Base-by-base conservation (phyloP, 2,888 invertebrate genomes). In the Latrodectus elegans region DNA sequence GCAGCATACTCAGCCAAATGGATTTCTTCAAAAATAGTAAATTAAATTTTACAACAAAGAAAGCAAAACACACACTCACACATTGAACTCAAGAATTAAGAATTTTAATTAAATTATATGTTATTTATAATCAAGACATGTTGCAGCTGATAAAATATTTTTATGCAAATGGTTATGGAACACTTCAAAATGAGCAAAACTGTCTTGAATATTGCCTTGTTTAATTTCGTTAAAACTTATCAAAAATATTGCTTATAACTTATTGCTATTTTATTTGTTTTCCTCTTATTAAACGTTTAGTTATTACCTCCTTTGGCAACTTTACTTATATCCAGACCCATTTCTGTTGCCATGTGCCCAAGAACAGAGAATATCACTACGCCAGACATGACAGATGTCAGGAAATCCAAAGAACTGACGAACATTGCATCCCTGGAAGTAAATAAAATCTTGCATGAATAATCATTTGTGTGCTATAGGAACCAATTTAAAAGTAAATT, bases 281-380 rank as follows among this genome's bases (percentile, higher is more conserved):
- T 64, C 64, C 17, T 17, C 11, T 22, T n/a, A 17, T 15, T 26
- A 71, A 51, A 9, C n/a, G 1, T 82, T 15, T 1, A 26, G 1
- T 22, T 76, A 74, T 78, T 26, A 92, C 92, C 92, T 88, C 92
- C 91, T 55, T 91, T 92, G 64, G 92, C 92, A 10, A 92, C 92
- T 38, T 92, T 90, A 8, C 91, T 91, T 1, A 93, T 91, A 15
- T 90, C 90, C 14, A 91, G 88, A 26, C 91, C 90, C 65, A 92
- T 91, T 86, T 92, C 92, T 74, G 91, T 90, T 6, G 92, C 91
- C 92, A 92, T 92, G 88, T 95, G 96, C 1, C 96, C 96, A 79
- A 96, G 93, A 79, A 96, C 95, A 52, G 95, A 94, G 93, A 96
- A 96, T 80, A 96, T 95, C 6, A 95, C 95, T 89, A 96, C 95